Base-by-base conservation (phyloP, 2,113 vertebrate genomes). In the Chaetodon auriga region DNA sequence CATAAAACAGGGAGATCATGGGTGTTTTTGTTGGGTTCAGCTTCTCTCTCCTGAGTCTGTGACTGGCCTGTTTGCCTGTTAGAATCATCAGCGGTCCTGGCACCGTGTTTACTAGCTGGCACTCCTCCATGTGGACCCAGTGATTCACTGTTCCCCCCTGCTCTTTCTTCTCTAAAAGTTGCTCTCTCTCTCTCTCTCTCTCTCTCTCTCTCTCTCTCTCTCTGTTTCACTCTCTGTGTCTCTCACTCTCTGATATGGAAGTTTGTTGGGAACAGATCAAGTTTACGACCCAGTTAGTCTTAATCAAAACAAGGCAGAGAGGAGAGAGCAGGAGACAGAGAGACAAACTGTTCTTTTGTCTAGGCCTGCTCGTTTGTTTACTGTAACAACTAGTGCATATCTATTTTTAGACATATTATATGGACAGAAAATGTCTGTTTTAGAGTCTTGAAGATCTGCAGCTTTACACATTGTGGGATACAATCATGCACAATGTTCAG, bases 241-340 rank as follows among this genome's bases (percentile, higher is more conserved):
- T 55, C 10, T 65, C 23, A 38, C 38, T 68, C 64, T 82, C 82
- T 89, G 81, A 91, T 89, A 87, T 79, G 81, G 76, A 73, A 80
- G 81, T 84, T 87, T 88, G 87, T 87, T 90, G 89, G 90, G 82
- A 91, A 82, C 60, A 68, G 73, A 87, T 84, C 86, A 79, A 91
- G 90, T 93, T 93, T 93, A 93, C 68, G 81, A 92, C 86, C 89
- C 87, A 89, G 87, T 92, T 92, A 89, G 73, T 81, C 82, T 87
- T 92, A 92, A 94, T 94, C 87, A 91, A 92, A 94, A 92, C 92
- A 90, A 93, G 89, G 87, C 89, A 76, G 60, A 14, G 70, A 72
- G 63, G 81, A 82, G 63, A 78, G 62, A 79, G 76, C 35, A 54
- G 68, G 64, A 78, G 64, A 86, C 55, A 30, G 48, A 49, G 78